These are phyloP conservation scores for Eubucco bourcierii DNA, from an alignment of 2,113 vertebrate genomes.

Conservation along the genomic window DNA sequence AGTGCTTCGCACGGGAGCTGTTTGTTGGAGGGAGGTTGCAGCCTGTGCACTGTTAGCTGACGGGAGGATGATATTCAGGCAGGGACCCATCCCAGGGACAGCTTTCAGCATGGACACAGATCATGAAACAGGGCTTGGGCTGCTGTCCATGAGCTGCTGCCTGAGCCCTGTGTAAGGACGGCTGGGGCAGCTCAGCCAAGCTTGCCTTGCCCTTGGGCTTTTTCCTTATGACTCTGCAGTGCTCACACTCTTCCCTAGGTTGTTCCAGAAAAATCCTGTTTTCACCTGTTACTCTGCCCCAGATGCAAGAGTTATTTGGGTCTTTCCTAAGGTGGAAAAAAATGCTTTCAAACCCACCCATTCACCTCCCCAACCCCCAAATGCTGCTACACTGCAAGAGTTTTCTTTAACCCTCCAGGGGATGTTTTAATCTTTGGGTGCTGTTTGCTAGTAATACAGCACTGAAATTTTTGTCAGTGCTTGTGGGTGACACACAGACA, in stretches of 20 bases:
- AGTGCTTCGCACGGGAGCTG: fast-evolving
- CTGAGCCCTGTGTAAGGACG: fast-evolving
- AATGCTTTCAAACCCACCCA: neutral
- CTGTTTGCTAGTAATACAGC: neutral
- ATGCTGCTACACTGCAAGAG: neutral
- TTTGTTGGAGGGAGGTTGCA: fast-evolving
- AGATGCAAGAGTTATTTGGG: neutral
- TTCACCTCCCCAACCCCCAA: neutral
- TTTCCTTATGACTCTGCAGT: neutral
- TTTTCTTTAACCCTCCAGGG: neutral
- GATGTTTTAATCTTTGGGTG: neutral
- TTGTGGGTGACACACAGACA: neutral
- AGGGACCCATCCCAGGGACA: neutral
- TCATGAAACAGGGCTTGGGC: fast-evolving
- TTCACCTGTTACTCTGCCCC: neutral
- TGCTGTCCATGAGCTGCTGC: neutral
- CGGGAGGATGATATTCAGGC: neutral
- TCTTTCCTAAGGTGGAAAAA: neutral
- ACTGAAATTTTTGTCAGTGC: neutral
- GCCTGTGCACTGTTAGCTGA: fast-evolving
- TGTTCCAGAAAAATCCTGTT: neutral
- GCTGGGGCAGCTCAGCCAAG: neutral
- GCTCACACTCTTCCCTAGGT: neutral
- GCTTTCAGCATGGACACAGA: neutral
- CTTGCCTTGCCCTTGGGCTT: neutral